phyloP scores from a whole-genome alignment of 2,888 invertebrate species.

The Dendrolimus pini region DNA sequence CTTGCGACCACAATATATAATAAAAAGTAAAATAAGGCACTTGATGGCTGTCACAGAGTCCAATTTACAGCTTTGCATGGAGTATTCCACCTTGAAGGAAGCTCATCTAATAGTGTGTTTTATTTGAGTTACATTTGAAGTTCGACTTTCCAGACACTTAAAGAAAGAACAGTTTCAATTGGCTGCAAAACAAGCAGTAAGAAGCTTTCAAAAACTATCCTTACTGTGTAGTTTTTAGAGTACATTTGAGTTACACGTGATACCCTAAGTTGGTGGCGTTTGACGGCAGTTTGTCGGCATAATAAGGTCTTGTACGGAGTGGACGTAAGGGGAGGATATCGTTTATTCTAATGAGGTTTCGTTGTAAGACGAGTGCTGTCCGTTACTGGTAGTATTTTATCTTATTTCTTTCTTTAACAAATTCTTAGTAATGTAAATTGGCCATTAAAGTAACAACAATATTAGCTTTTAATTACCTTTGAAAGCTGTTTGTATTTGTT shows the following conservation, averaged over 20 bases:
- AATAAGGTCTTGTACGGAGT: slow-evolving; percentile 72
- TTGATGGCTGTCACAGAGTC: slow-evolving; percentile 56
- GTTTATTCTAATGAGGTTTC: slow-evolving; percentile 76
- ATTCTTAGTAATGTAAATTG: not conserved
- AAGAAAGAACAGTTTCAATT: not conserved
- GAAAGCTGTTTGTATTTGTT: too few species aligned
- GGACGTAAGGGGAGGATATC: slow-evolving; percentile 75
- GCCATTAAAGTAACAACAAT: not conserved
- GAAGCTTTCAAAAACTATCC: slow-evolving; percentile 26
- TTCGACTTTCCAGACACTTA: slow-evolving; percentile 29
- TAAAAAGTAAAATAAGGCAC: slow-evolving; percentile 29
- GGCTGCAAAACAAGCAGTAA: slow-evolving; percentile 5
- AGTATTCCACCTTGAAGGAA: slow-evolving; percentile 59
- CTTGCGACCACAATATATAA: not conserved
- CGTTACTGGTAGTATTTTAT: not conserved
- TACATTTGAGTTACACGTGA: slow-evolving; percentile 24
- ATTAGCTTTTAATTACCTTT: too few species aligned
- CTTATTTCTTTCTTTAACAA: not conserved
- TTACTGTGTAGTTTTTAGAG: slow-evolving; percentile 29
- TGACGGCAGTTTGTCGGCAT: slow-evolving; percentile 73
- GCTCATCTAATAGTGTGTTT: slow-evolving; percentile 50
- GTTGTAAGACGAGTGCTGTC: not conserved
- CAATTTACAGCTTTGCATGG: slow-evolving; percentile 66
- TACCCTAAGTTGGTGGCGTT: slow-evolving; percentile 45
- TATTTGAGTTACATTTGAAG: slow-evolving; percentile 35